phyloP scores from a whole-genome alignment of 1,140 invertebrate species.

The Sycobia sp. region DNA sequence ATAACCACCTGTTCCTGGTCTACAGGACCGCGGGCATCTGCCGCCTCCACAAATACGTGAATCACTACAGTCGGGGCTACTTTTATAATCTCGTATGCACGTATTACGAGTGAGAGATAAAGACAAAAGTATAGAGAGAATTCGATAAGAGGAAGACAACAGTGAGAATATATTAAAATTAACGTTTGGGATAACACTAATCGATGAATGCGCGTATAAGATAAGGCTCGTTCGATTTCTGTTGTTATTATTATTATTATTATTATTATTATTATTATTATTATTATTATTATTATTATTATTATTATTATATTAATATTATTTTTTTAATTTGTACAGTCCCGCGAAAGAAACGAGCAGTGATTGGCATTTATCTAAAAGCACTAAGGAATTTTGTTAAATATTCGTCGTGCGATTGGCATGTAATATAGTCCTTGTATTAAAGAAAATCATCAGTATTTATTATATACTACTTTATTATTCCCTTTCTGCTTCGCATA shows the following conservation, averaged over 20 bases:
- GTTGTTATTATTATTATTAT: conserved; percentile 24
- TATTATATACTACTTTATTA: conserved; percentile 34
- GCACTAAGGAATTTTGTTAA: conserved; percentile 31
- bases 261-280: conserved; percentile 17
- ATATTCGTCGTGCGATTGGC: conserved; percentile 31
- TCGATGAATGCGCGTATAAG: conserved; percentile 8
- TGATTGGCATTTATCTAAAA: conserved; percentile 33
- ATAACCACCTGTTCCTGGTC: conserved; percentile 72
- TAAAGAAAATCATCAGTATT: conserved; percentile 51
- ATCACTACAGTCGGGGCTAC: conserved; percentile 57
- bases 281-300: conserved; percentile 10
- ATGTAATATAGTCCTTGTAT: conserved; percentile 49
- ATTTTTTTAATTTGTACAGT: conserved; percentile 27
- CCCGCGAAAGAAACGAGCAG: conserved; percentile 19
- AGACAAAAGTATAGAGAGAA: too few relatives aligned
- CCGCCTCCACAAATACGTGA: conserved; percentile 70
- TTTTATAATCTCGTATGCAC: conserved; percentile 65
- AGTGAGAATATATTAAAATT: conserved; percentile 31
- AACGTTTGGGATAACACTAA: conserved; percentile 5
- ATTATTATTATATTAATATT: conserved; percentile 10
- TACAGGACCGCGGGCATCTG: conserved; percentile 68
- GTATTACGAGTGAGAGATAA: conserved; percentile 59
- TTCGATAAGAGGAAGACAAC: too few relatives aligned
- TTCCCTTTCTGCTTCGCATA: neutral
- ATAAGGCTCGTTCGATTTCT: conserved; percentile 14